Evolutionary conservation across 2,888 invertebrate genomes (phyloP), one percentile per base, ranked within the genome.

Genomic region (Polyommatus iphigenia): DNA sequence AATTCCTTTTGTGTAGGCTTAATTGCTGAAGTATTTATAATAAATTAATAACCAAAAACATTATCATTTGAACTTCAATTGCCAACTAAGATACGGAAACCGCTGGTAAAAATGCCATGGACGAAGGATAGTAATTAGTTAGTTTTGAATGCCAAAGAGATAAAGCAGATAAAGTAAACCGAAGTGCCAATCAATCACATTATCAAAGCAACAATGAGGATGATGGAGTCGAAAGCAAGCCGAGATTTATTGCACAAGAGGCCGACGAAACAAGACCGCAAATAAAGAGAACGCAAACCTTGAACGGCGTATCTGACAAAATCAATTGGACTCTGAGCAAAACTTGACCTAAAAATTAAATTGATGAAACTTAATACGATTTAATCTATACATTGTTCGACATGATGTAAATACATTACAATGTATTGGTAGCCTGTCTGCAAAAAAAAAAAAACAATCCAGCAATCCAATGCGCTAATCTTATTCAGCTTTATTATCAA

Each of bases 201-300:
- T 89, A 92, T 91, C 90, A 88, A 87, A 88, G 86, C 81, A 91
- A 92, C 92, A 92, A 91, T 90, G 91, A 91, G 89, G 90, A 89
- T 89, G 90, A 86, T 91, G 90, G 89, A 86, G 88, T 89, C 88
- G 87, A 91, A 89, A 91, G 89, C 89, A 88, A 90, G 84, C 87
- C 85, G 88, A 92, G 89, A 92, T 90, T 90, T 89, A 91, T 93
- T 92, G 92, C 92, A 89, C 88, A 91, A 92, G 91, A 92, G 93
- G 89, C 90, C 92, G 88, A 87, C 91, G 89, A 91, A 93, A 93
- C 91, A 86, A 92, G 91, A 93, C 91, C 90, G 92, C 93, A 91
- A 92, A 92, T 92, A 94, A 93, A 93, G 93, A 94, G 93, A 93
- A 91, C 90, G 91, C 88, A 87, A 87, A 92, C 94, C 94, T 94